Evolutionary conservation across 2,113 vertebrate genomes (phyloP).

Genomic region (Alexandromys fortis): DNA sequence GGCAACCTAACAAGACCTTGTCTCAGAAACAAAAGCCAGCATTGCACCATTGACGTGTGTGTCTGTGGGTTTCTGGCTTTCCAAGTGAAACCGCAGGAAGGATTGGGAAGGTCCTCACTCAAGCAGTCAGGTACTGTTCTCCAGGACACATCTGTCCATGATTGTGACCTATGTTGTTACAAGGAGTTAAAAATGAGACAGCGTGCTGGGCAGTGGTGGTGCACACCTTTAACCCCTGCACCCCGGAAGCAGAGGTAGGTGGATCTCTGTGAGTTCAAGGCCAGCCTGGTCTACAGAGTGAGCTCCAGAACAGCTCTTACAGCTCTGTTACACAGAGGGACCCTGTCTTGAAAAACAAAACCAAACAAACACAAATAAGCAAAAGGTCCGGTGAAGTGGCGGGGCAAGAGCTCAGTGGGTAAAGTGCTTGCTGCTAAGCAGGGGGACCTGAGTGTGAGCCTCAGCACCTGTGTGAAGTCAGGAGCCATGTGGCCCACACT

Average conservation of each 20-base stretch:
- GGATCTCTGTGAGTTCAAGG: background rate
- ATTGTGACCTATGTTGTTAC: constrained; percentile 42
- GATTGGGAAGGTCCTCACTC: background rate
- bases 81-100: background rate
- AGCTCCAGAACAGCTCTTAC: background rate
- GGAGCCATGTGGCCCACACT: too few species aligned
- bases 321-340: background rate
- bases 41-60: background rate
- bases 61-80: background rate
- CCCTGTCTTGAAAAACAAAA: too few species aligned
- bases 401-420: background rate
- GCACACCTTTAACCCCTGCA: background rate
- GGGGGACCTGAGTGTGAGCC: background rate
- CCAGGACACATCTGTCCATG: constrained; percentile 23
- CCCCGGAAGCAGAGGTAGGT: background rate
- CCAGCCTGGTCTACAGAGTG: background rate
- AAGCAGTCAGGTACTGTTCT: constrained; percentile 24
- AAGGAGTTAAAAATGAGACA: constrained; percentile 43
- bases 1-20: background rate
- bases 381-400: background rate
- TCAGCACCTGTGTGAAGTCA: background rate
- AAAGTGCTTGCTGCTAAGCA: background rate
- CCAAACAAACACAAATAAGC: too few species aligned
- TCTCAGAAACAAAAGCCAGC: background rate
- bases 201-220: too few species aligned